Base-by-base conservation (phyloP, 2,797 vertebrate species). In the Podarcis lilfordi region DNA sequence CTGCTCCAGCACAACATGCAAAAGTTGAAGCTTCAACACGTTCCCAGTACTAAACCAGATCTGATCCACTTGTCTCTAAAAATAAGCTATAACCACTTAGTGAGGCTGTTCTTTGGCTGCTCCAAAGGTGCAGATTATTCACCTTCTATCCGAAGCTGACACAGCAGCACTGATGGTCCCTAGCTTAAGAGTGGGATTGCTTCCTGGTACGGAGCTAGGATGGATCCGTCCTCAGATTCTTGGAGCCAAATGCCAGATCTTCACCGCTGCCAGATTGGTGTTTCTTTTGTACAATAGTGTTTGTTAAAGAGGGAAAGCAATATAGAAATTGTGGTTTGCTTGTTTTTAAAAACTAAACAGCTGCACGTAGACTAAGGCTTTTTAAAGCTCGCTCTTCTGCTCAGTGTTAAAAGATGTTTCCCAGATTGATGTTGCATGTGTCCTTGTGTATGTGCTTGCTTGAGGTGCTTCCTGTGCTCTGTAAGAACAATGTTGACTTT, bases 401-500 rank as follows among this genome's bases (percentile, higher is more conserved):
- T 69, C 32, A 71, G 2, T 45, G 0, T 32, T 89, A 1, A 55
- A 25, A 86, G 29, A 69, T 4, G 69, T 72, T 90, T 93, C 32
- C 35, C 85, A 88, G 80, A 61, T 29, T 37, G 86, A 77, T 71
- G 43, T 80, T 84, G 40, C 66, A 0, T 0, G 84, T 92, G 89
- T 43, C 79, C 66, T 66, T 29, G n/a, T 74, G 83, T 88, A 69
- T 86, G 77, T 86, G 86, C 79, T 27, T 35, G 37, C 89, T 37
- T 0, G 83, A 86, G 68, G 29, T 89, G 55, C 55, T 86, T 93
- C 79, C 87, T 87, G 61, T 69, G 37, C 4, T 74, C 15, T 29
- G 3, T 66, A 75, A 37, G 29, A 37, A 4, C 3, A 61, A 29
- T 55, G 23, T 23, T 89, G 35, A 78, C 71, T 92, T 90, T 87